Percentiles rank a stretch among this genome's conserved stretches.
Evolutionary conservation across 2,113 vertebrate genomes (phyloP).

Genomic region (Rhombomys opimus): DNA sequence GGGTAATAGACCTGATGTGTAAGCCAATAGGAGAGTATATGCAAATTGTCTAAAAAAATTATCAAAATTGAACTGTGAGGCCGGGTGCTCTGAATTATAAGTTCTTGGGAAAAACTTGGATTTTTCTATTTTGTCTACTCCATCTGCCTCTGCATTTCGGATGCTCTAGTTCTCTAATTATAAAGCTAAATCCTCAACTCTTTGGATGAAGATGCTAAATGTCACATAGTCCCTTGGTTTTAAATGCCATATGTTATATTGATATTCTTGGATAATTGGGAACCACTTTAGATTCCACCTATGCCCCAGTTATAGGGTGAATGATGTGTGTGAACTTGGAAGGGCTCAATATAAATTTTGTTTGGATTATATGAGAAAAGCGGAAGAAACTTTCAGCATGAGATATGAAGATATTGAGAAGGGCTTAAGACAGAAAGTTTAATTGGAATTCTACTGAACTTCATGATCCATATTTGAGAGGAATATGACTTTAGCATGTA

Average conservation of each 20-base stretch:
- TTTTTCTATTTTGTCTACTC: background rate
- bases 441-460: background rate
- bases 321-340: background rate
- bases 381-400: background rate
- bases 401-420: background rate
- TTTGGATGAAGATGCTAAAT: slow-evolving; percentile 18
- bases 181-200: slow-evolving; percentile 34
- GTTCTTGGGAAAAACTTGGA: background rate
- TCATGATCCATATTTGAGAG: background rate
- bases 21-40: background rate
- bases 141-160: slow-evolving; percentile 46
- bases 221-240: background rate
- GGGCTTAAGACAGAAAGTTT: background rate
- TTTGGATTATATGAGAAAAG: background rate
- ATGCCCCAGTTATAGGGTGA: background rate
- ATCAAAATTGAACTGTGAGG: background rate
- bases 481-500: background rate
- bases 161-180: slow-evolving; percentile 60
- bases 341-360: background rate
- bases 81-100: background rate
- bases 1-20: background rate
- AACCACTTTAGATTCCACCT: slow-evolving; percentile 24
- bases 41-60: background rate
- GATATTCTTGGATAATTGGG: slow-evolving; percentile 40
- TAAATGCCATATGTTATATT: slow-evolving; percentile 39